Evolutionary conservation across 2,888 invertebrate species (phyloP), one percentile per base, ranked within the genome.

Genomic region (Frankliniella fusca): DNA sequence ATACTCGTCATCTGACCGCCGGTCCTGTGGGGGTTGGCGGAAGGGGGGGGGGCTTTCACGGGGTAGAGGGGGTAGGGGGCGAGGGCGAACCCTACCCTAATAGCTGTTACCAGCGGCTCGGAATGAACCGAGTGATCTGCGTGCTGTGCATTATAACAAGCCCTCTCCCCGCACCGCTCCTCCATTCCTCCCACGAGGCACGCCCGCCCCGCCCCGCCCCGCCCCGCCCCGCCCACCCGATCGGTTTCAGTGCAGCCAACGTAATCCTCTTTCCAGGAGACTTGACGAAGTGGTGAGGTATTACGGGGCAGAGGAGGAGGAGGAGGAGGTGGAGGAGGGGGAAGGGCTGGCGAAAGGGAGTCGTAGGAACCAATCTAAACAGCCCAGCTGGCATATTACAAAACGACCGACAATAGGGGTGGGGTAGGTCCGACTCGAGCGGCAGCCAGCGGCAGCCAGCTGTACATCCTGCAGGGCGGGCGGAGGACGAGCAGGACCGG

Each of bases 191-290:
- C 54, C 54, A 5, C 3, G 38, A 38, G 38, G 38, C 3, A 38
- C 2, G n/a, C n/a, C n/a, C 54, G 12, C 54, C 54, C 3, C 54
- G 15, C 54, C 54, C 54, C 54, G 15, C 54, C 50, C 50, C 15
- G 50, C 50, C 50, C 50, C 50, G 9, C n/a, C 50, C 54, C 61
- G 61, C 61, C 15, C 61, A 18, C 7, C 61, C 7, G 61, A 61
- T 61, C 61, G 61, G 61, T 15, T 15, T n/a, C 61, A 61, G 61
- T 61, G 61, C 61, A 61, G 61, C 11, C 61, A 61, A 20, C 61
- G 61, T 61, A 61, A 61, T 61, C 61, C 61, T 11, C 61, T 61
- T 61, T 61, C 61, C 61, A 61, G 61, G 61, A 61, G 61, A 61
- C 54, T 54, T 54, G 54, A 54, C 61, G 61, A n/a, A 20, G n/a